Conservation (phyloP, 2,113 vertebrate genomes). For the Macrotus californicus region DNA sequence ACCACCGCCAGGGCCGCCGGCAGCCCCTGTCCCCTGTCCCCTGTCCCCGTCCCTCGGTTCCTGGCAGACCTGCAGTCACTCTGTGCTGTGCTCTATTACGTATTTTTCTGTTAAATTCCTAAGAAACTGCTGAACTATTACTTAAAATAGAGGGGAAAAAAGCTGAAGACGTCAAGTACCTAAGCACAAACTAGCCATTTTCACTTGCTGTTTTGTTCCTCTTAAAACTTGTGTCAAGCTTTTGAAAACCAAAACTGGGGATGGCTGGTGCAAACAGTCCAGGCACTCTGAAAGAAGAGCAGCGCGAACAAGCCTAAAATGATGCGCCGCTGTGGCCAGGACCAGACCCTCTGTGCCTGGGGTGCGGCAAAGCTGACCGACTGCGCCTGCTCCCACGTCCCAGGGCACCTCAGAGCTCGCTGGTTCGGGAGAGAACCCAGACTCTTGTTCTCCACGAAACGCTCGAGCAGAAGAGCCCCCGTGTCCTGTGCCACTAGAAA, state of each 20-base stretch:
- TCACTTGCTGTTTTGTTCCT: not conserved
- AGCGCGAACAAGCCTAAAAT: too few relatives aligned
- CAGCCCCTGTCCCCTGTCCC: too few relatives aligned
- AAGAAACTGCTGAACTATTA: not conserved
- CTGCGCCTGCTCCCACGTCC: too few relatives aligned
- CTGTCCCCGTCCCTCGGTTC: not conserved
- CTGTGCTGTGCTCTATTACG: fast-evolving
- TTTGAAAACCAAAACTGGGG: not conserved
- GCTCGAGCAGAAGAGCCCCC: too few relatives aligned
- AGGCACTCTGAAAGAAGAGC: fast-evolving
- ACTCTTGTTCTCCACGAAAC: too few relatives aligned
- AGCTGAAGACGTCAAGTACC: not conserved
- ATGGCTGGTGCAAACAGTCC: not conserved
- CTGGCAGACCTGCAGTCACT: fast-evolving
- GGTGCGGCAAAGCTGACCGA: too few relatives aligned
- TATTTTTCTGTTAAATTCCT: not conserved
- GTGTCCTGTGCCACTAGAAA: too few relatives aligned
- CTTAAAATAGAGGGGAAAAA: not conserved
- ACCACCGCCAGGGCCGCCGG: too few relatives aligned
- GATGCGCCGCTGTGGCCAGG: too few relatives aligned
- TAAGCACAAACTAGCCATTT: not conserved
- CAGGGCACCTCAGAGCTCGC: too few relatives aligned
- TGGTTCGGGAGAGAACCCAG: too few relatives aligned
- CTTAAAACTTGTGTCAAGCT: not conserved
- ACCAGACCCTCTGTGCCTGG: too few relatives aligned